Base-by-base conservation (phyloP, 2,113 vertebrate species). In the Ursus arctos region DNA sequence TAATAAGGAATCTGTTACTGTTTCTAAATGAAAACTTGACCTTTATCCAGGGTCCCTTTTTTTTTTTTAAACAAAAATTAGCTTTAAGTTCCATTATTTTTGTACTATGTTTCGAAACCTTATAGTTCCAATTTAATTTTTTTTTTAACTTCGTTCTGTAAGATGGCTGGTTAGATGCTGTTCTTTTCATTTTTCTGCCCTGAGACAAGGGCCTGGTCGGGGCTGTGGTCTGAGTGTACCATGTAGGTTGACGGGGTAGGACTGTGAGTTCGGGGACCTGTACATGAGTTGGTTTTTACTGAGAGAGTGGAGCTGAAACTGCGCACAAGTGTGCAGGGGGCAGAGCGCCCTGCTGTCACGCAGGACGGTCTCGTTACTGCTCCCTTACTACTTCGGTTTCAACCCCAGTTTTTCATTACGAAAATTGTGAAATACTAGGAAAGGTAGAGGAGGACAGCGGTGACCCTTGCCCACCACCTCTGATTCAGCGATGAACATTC, bases 21-120 rank as follows among this genome's bases (percentile, higher is more conserved):
- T 93, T 95, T 86, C 67, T 90, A 36, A 94, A 36, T 82, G 77
- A 91, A 94, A 86, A 88, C 14, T 72, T 86, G 26, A 79, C 67
- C 22, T 95, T 89, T 90, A 19, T 82, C 21, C 24, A 80, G 13
- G 51, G 18, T 89, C 22, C 26, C 36, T 51, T 63, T 94, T 88
- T 95, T 93, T n/a, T 63, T 63, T 28, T 61, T 61, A 21, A 33
- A n/a, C 67, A 88, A 80, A 71, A 94, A 19, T 95, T 14, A 77
- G 5, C n/a, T 79, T 96, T 80, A 57, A 67, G 31, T 81, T 90
- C 28, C 33, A 26, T 95, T 95, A 63, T 47, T 51, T 88, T 40
- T 7, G 51, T 26, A 24, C n/a, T 55, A 1, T 93, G 21, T 67
- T 95, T 96, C 80, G 28, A 91, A 93, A 91, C 1, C 7, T 22